A percentile compares a stretch with the other conserved stretches of the same genome.
These are phyloP conservation scores for Ericerus pela DNA, from an alignment of 1,140 invertebrate genomes.

Conservation along the genomic window DNA sequence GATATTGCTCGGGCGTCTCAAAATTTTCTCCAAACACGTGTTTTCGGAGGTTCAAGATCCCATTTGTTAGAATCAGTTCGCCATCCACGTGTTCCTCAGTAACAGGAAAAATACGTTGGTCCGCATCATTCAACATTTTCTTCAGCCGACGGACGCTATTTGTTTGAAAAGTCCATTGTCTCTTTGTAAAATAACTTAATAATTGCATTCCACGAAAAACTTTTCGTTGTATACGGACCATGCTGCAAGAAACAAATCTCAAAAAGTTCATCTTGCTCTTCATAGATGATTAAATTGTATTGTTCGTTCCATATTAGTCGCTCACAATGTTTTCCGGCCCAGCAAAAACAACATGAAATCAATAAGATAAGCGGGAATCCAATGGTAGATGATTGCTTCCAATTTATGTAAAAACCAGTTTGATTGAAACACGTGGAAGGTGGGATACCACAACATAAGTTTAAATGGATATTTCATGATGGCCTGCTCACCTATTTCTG, in stretches of 20 bases:
- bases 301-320: too few species aligned
- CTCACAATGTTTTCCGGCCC: slow-evolving; percentile 69
- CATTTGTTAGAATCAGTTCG: too few species aligned
- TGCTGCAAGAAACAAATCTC: slow-evolving; percentile 37
- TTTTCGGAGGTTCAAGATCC: too few species aligned
- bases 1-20: too few species aligned
- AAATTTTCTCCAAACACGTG: too few species aligned
- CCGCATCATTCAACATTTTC: slow-evolving; percentile 42
- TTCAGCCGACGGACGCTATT: slow-evolving; percentile 48
- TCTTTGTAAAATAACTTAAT: slow-evolving; percentile 80
- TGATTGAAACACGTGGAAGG: slow-evolving; percentile 51
- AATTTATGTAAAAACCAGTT: slow-evolving; percentile 54
- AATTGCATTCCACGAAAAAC: slow-evolving; percentile 55
- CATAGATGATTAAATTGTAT: background rate
- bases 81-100: too few species aligned
- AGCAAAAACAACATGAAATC: slow-evolving; percentile 63
- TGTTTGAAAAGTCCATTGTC: slow-evolving; percentile 72
- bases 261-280: background rate
- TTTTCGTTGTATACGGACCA: slow-evolving; percentile 56
- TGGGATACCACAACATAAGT: slow-evolving; percentile 65
- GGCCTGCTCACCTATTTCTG: slow-evolving; percentile 49
- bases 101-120: slow-evolving; percentile 52
- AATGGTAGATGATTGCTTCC: slow-evolving; percentile 64
- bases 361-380: slow-evolving; percentile 71
- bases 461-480: slow-evolving; percentile 60